Base-by-base conservation (phyloP, 1,140 invertebrate genomes). In the Marisa cornuarietis region DNA sequence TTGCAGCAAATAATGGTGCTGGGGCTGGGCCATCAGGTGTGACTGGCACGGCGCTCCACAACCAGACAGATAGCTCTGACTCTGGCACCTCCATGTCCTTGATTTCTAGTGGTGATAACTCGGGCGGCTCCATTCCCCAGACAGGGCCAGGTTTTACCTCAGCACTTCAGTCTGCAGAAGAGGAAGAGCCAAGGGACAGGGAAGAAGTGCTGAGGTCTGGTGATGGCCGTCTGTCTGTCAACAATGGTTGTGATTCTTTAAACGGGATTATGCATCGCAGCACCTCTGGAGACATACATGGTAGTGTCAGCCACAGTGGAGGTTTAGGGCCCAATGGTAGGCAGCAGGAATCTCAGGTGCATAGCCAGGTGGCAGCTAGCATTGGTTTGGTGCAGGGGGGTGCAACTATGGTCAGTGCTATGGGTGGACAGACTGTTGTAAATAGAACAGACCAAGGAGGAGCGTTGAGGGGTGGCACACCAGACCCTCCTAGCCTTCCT, bases 401-500 rank as follows among this genome's bases (percentile, higher is more conserved):
- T 31, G 22, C 65, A 24, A 11, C 22, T 22, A 9, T 13, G n/a
- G 65, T 31, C 26, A 31, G 65, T n/a, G 1, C 11, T 22, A 68
- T n/a, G 22, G 65, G 22, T n/a, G 65, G 65, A 68, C 65, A 68
- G 22, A 31, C 65, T n/a, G 65, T 24, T 31, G 14, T n/a, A 11
- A 68, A 22, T 10, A 68, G 22, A 68, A 24, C 65, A 68, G 65
- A 68, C n/a, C 22, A n/a, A 24, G 65, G 22, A 31, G 65, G n/a
- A 24, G 65, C 14, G 13, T 22, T 58, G 31, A 6, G 58, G 42
- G 76, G 74, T 0, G 11, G 66, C 51, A 78, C 52, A 54, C 78
- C 83, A n/a, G 81, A 81, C 63, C 85, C 87, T 31, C 88, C 88
- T 18, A 79, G 80, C 65, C 76, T 89, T 11, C 88, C 88, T 11